Percentiles rank a stretch among this genome's conserved stretches.
phyloP scores from a whole-genome alignment of 2,888 invertebrate species.

The Hypolimnas misippus region DNA sequence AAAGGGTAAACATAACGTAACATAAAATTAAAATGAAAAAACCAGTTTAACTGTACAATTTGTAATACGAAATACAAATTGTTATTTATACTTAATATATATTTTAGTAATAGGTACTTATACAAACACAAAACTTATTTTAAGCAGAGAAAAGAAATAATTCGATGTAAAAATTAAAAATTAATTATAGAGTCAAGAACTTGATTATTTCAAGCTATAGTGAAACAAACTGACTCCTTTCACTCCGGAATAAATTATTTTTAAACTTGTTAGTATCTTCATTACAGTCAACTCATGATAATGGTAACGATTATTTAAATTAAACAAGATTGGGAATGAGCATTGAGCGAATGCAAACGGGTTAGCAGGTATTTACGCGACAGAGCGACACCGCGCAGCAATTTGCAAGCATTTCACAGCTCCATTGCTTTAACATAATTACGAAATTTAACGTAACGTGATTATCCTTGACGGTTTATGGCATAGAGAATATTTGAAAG shows the following conservation, averaged over 20 bases:
- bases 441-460: constrained; percentile 22
- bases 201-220: no score
- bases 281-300: neutral
- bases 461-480: constrained; percentile 18
- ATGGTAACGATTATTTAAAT: constrained; percentile 10
- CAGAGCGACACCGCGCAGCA: constrained; percentile 42
- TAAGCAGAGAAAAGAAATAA: no score
- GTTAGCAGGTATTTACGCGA: constrained; percentile 43
- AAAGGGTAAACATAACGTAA: no score
- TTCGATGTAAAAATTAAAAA: no score
- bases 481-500: constrained; percentile 3
- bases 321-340: constrained; percentile 33
- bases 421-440: constrained; percentile 26
- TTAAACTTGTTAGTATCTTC: neutral
- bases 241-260: neutral
- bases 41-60: no score
- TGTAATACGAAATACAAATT: no score
- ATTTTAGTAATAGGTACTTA: no score
- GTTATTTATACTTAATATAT: no score
- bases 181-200: no score
- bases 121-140: no score
- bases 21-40: no score
- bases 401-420: constrained; percentile 49
- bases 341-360: constrained; percentile 42
- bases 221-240: no score